These are phyloP conservation scores for Labroides dimidiatus DNA, from an alignment of 2,797 vertebrate genomes.

Conservation along the genomic window DNA sequence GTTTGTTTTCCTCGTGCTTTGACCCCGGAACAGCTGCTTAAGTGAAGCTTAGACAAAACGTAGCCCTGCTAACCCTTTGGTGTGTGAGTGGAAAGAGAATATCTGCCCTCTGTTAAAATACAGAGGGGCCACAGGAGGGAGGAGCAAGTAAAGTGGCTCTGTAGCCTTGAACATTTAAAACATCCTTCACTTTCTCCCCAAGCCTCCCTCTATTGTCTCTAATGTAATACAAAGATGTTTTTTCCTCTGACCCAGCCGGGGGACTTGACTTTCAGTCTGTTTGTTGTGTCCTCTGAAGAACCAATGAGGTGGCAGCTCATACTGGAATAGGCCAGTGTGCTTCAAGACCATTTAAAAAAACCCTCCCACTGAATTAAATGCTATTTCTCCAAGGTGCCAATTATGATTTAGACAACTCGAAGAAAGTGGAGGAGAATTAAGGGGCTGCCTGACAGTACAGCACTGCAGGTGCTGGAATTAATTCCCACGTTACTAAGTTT, in stretches of 20 bases:
- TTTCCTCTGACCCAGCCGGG: slow-evolving; percentile 20
- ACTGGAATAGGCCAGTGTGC: slow-evolving; percentile 25
- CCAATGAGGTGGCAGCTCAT: slow-evolving; percentile 45
- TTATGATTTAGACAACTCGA: slow-evolving; percentile 66
- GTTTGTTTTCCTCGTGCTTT: slow-evolving; percentile 35
- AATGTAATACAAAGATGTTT: slow-evolving; percentile 35
- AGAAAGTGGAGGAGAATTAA: slow-evolving; percentile 46
- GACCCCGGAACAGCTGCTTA: slow-evolving; percentile 48
- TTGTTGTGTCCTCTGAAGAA: slow-evolving; percentile 42
- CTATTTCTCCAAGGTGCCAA: slow-evolving; percentile 72
- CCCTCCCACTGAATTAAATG: slow-evolving; percentile 67
- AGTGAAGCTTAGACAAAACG: slow-evolving; percentile 51
- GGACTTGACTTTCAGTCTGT: slow-evolving; percentile 50
- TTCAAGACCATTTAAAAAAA: slow-evolving; percentile 63
- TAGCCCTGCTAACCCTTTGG: slow-evolving; percentile 39
- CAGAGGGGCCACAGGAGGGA: slow-evolving; percentile 43
- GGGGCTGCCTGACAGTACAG: slow-evolving; percentile 37
- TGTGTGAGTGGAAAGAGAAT: slow-evolving; percentile 56
- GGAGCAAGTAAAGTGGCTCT: slow-evolving; percentile 37
- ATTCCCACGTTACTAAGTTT: slow-evolving; percentile 54
- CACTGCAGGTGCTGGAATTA: slow-evolving; percentile 27
- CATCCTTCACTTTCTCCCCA: slow-evolving; percentile 39
- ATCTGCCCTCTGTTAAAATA: slow-evolving; percentile 43
- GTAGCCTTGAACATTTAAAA: slow-evolving; percentile 52
- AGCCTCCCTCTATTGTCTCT: slow-evolving; percentile 41